These are phyloP conservation scores for Odobenus rosmarus DNA, from an alignment of 2,113 vertebrate species.

Conservation along the genomic window DNA sequence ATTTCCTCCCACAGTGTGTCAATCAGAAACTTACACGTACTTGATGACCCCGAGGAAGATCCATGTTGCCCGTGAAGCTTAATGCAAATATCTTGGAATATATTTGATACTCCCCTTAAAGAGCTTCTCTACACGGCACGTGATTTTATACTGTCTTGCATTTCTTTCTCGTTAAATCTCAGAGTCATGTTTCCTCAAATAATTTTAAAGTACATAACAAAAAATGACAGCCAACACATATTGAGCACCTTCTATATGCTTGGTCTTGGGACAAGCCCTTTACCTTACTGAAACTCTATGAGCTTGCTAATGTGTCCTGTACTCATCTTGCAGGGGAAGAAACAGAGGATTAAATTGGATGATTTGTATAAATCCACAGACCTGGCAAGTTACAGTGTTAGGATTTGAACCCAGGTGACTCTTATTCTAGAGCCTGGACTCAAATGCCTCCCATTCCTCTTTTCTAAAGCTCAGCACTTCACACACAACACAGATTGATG, in stretches of 20 bases:
- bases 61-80: neutral
- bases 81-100: neutral
- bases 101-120: neutral
- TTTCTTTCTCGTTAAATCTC: neutral
- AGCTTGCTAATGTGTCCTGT: neutral
- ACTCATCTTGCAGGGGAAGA: neutral
- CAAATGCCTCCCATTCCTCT: neutral
- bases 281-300: neutral
- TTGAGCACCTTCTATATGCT: neutral
- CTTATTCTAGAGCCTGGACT: neutral
- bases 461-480: constrained; percentile 24
- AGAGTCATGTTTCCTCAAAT: neutral
- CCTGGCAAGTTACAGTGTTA: neutral
- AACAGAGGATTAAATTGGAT: neutral
- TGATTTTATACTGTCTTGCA: neutral
- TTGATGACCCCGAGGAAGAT: neutral
- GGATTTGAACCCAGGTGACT: neutral
- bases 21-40: neutral
- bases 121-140: neutral
- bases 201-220: neutral
- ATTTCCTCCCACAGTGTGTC: neutral
- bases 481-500: constrained; percentile 41
- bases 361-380: neutral
- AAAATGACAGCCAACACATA: neutral
- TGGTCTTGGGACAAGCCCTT: neutral